Conservation (phyloP, 2,797 vertebrate genomes). For the Cyprinodon diabolis region DNA sequence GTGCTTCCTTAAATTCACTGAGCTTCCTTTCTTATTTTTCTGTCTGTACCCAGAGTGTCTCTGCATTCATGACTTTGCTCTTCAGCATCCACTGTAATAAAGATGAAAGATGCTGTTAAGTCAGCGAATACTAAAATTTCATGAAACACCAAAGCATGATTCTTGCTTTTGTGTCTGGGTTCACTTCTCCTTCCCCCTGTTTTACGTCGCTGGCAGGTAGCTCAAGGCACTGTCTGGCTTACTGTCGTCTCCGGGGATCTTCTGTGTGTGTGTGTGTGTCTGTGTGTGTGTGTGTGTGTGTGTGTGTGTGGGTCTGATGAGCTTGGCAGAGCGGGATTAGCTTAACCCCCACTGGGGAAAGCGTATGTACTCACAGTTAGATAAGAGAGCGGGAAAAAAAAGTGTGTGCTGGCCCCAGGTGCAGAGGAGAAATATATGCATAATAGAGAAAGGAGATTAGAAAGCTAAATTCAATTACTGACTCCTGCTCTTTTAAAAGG, state of each 20-base stretch:
- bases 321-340: slow-evolving; percentile 46
- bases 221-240: slow-evolving; percentile 62
- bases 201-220: slow-evolving; percentile 57
- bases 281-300: slow-evolving; percentile 19
- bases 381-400: slow-evolving; percentile 37
- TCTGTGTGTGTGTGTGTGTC: slow-evolving; percentile 23
- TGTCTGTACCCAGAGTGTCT: slow-evolving; percentile 17
- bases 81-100: slow-evolving; percentile 16
- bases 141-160: slow-evolving; percentile 19
- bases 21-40: slow-evolving; percentile 11
- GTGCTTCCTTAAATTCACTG: not conserved
- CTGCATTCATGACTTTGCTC: slow-evolving; percentile 19
- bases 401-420: slow-evolving; percentile 66
- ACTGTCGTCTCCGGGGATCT: slow-evolving; percentile 32
- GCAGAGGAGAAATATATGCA: slow-evolving; percentile 52
- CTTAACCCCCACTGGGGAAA: slow-evolving; percentile 39
- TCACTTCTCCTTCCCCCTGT: slow-evolving; percentile 54
- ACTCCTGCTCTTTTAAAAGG: slow-evolving; percentile 31
- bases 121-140: not conserved
- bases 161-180: slow-evolving; percentile 43
- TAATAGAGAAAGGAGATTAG: slow-evolving; percentile 63
- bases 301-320: slow-evolving; percentile 21
- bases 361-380: slow-evolving; percentile 38
- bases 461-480: slow-evolving; percentile 62
- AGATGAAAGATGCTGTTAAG: slow-evolving; percentile 1